A percentile compares a stretch with the other conserved stretches of the same genome.
These are phyloP conservation scores for Gisinianus flammeolus DNA, from an alignment of 2,888 invertebrate species.

Conservation along the genomic window DNA sequence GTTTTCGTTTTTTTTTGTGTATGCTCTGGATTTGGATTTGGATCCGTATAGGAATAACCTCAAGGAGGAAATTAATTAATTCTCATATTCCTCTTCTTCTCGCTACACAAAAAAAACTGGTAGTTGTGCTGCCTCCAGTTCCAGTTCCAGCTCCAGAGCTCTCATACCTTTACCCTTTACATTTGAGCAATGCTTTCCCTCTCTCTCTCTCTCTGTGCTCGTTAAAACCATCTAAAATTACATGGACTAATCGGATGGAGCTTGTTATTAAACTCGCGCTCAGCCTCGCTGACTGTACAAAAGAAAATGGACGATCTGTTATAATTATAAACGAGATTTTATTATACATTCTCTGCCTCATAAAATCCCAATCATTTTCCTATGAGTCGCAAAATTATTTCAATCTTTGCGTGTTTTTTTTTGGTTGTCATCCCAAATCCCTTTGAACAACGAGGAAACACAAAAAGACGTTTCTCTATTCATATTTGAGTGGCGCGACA, in stretches of 20 bases:
- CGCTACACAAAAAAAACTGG: too few species aligned
- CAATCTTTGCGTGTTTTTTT: too few species aligned
- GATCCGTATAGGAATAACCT: slow-evolving; percentile 24
- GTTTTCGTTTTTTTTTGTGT: not conserved
- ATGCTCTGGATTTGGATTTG: not conserved
- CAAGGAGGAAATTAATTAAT: slow-evolving; percentile 34
- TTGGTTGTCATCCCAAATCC: too few species aligned
- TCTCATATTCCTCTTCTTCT: slow-evolving; percentile 24
- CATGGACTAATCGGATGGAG: not conserved
- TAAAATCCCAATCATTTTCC: not conserved
- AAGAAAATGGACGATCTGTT: too few species aligned
- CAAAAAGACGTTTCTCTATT: too few species aligned
- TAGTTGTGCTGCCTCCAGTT: not conserved
- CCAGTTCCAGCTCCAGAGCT: too few species aligned
- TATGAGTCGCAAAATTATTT: too few species aligned
- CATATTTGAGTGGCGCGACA: too few species aligned
- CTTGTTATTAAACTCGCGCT: not conserved
- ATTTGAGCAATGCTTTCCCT: too few species aligned
- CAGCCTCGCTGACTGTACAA: too few species aligned
- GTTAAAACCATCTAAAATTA: slow-evolving; percentile 13
- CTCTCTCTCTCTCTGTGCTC: not conserved
- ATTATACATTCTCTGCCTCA: not conserved
- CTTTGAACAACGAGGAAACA: too few species aligned
- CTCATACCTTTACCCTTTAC: too few species aligned
- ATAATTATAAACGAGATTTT: not conserved